Percentiles rank a stretch among this genome's conserved stretches.
Evolutionary conservation across 2,888 invertebrate species (phyloP).

Genomic region (Hemicrepidius hirtus): DNA sequence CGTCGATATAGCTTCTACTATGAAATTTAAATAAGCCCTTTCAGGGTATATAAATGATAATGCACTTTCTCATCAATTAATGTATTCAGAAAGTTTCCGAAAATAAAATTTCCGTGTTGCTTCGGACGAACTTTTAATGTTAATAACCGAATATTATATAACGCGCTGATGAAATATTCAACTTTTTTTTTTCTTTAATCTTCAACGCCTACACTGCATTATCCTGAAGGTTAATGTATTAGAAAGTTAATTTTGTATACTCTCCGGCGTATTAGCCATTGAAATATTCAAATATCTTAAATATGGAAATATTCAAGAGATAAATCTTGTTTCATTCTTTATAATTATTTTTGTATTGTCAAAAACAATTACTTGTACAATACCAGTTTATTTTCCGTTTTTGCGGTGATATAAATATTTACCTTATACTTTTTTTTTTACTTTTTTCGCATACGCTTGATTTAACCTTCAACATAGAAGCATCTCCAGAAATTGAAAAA

Average conservation of each 20-base stretch:
- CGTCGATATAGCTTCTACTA: constrained; percentile 15
- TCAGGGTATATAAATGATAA: constrained; percentile 25
- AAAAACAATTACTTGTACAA: too few relatives aligned
- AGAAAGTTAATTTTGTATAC: not conserved
- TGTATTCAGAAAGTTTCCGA: constrained; percentile 12
- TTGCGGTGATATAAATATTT: too few relatives aligned
- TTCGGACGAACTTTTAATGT: constrained; percentile 6
- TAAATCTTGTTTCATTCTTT: too few relatives aligned
- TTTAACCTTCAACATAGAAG: too few relatives aligned
- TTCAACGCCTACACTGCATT: not conserved
- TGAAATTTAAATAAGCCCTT: constrained; percentile 22
- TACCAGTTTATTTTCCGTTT: too few relatives aligned
- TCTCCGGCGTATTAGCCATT: not conserved
- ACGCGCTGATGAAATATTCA: constrained; percentile 17
- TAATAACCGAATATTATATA: constrained; percentile 17
- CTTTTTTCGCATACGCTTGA: too few relatives aligned
- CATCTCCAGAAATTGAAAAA: too few relatives aligned
- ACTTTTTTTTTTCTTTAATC: not conserved
- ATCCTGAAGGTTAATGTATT: not conserved
- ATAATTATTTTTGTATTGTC: too few relatives aligned
- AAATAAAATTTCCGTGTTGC: constrained; percentile 31
- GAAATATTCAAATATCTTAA: too few relatives aligned
- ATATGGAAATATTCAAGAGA: too few relatives aligned
- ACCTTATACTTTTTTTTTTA: too few relatives aligned
- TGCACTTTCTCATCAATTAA: constrained; percentile 15